Evolutionary conservation across 2,797 vertebrate genomes (phyloP).

Genomic region (Choloepus didactylus): DNA sequence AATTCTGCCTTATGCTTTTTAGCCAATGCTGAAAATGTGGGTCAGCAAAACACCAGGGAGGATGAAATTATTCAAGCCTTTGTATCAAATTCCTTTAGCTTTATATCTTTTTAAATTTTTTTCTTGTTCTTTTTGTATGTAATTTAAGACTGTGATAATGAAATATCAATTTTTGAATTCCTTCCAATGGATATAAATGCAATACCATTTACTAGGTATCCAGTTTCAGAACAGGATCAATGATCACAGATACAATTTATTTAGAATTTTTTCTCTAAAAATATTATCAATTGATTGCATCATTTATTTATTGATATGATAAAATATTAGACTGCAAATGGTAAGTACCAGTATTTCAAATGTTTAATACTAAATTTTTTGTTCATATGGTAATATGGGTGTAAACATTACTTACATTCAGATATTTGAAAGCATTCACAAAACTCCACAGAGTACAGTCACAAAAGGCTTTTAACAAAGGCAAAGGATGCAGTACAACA

Average conservation of each 20-base stretch:
- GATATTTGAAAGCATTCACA: not conserved
- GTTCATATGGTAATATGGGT: not conserved
- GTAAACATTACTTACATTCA: not conserved
- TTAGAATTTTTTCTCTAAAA: not conserved
- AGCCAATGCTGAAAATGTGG: slow-evolving; percentile 1
- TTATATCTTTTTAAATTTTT: not conserved
- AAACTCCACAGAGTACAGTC: not conserved
- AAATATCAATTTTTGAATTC: not conserved
- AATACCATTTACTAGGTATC: not conserved
- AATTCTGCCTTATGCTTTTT: not conserved
- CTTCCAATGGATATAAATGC: not conserved
- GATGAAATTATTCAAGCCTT: slow-evolving; percentile 9
- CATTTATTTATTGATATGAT: not conserved
- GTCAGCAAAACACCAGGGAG: not conserved
- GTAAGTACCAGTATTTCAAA: not conserved
- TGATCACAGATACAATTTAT: not conserved
- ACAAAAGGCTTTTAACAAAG: slow-evolving; percentile 40
- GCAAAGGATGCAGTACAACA: not conserved
- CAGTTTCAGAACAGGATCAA: not conserved
- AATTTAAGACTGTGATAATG: not conserved
- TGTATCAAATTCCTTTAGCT: not conserved
- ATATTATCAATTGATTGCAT: not conserved
- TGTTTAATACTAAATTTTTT: not conserved
- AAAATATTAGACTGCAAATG: not conserved
- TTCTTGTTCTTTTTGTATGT: not conserved